These are phyloP conservation scores for Dissostichus mawsoni DNA, from an alignment of 2,113 vertebrate species.

Conservation along the genomic window DNA sequence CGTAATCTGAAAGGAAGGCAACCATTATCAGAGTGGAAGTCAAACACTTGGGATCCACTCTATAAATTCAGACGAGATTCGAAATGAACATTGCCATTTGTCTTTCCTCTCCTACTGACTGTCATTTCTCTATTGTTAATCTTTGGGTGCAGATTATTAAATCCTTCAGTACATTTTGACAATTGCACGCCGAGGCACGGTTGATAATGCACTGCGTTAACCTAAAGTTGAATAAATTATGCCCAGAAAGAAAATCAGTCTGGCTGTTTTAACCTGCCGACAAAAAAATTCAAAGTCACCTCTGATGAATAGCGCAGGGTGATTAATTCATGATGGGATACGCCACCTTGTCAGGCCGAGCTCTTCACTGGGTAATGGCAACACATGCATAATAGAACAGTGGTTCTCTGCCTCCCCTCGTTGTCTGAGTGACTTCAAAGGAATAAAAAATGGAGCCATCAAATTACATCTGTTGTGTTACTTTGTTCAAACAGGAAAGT, in stretches of 20 bases:
- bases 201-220: constrained; percentile 20
- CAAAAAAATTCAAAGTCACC: constrained; percentile 75
- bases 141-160: constrained; percentile 16
- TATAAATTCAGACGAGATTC: constrained; percentile 11
- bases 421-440: constrained; percentile 52
- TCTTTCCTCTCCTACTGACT: neutral
- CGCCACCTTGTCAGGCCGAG: constrained; percentile 63
- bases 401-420: constrained; percentile 33
- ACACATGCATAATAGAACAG: constrained; percentile 74
- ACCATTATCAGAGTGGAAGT: constrained; percentile 18
- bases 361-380: constrained; percentile 63
- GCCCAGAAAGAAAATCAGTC: constrained; percentile 26
- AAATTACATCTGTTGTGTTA: constrained; percentile 57
- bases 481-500: constrained; percentile 23
- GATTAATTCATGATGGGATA: constrained; percentile 73
- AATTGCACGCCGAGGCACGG: neutral
- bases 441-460: constrained; percentile 64
- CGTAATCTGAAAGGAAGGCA: constrained; percentile 13
- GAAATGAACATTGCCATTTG: constrained; percentile 36
- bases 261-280: constrained; percentile 50
- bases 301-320: constrained; percentile 65
- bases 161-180: constrained; percentile 41
- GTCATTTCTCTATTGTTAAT: constrained; percentile 25
- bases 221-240: constrained; percentile 56
- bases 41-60: constrained; percentile 27